These are phyloP conservation scores for Melangyna quadrimaculata DNA, from an alignment of 2,888 invertebrate genomes.

Conservation along the genomic window DNA sequence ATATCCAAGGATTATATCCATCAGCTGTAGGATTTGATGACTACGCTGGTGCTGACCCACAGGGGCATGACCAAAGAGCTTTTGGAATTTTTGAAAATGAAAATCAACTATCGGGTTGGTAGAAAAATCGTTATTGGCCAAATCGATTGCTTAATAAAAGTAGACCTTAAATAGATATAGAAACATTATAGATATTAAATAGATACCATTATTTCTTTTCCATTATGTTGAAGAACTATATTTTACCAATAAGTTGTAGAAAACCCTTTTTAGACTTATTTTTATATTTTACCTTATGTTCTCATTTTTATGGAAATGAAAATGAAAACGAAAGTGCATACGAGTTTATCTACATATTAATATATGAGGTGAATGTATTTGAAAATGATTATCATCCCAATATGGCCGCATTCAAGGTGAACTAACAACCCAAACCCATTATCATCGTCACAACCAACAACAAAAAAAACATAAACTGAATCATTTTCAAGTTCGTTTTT, in stretches of 20 bases:
- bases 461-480: neutral
- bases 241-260: no score
- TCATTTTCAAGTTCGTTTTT: neutral
- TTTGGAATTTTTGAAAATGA: conserved; percentile 13
- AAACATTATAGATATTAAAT: neutral
- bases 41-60: neutral
- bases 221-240: no score
- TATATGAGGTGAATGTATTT: neutral
- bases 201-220: no score
- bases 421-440: neutral
- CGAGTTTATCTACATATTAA: no score
- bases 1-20: neutral
- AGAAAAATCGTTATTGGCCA: neutral
- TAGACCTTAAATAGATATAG: neutral
- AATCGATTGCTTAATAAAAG: neutral
- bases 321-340: no score
- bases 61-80: conserved; percentile 10
- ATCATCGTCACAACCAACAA: neutral
- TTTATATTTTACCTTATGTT: no score
- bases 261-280: no score
- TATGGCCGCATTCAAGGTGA: neutral
- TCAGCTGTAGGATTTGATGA: neutral
- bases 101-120: neutral
- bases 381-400: neutral
- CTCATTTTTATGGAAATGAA: no score